Base-by-base conservation (phyloP, 2,888 invertebrate species). In the Mycogona germanica region DNA sequence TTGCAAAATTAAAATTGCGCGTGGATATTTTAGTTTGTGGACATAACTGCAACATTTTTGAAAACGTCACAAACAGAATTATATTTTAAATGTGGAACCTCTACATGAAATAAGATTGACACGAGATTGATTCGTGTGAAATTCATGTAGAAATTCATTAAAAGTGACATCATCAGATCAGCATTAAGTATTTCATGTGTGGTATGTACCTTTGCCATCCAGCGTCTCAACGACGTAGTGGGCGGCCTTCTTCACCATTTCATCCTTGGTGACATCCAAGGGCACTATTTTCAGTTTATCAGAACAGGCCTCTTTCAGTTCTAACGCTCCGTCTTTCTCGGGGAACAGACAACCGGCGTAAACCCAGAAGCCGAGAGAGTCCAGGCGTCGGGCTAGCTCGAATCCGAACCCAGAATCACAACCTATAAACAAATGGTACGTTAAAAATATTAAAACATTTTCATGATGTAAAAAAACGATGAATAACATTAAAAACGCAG, bases 221-320 rank as follows among this genome's bases (percentile, higher is more conserved):
- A 57, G 23, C 19, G 54, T 54, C 7, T 58, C 57, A 30, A 58
- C 57, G 41, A 64, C 62, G n/a, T 50, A 44, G 21, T 59, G 53
- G 37, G 58, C 60, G 14, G 65, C 64, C 3, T 57, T 54, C 23
- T 56, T 51, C 42, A 64, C 62, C 23, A 60, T 58, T 25, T 62
- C 62, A 51, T 63, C 62, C 19, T 61, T 64, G 7, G 71, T 72
- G 28, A 74, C 70, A 61, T 74, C 72, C 7, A 73, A 58, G 4
- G 63, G 62, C 2, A 73, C 55, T 1, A 72, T 65, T 29, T 64
- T 62, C 3, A 73, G 61, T 38, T 63, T 59, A 1, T 56, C 51
- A 7, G 65, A 64, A 42, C 60, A 61, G 23, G 55, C 51, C 30
- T 57, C 53, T 50, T 59, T 58, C 17, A 71, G 60, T 3, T 59